Conservation (phyloP, 2,888 invertebrate genomes). For the Neria commutata region DNA sequence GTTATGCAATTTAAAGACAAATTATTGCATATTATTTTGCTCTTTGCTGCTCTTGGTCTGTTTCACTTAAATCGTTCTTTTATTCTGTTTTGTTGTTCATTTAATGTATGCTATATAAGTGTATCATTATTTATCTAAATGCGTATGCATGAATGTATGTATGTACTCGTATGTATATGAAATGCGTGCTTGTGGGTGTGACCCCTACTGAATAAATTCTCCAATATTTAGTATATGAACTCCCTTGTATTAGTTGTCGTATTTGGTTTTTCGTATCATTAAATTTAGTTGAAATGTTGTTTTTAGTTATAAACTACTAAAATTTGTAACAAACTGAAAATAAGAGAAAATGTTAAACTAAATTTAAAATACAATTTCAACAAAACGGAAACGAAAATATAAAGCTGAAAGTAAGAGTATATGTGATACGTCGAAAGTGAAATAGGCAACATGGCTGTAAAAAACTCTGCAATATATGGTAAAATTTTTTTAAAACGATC, state of each 20-base stretch:
- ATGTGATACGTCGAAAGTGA: too few relatives aligned
- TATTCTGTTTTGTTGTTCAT: conserved; percentile 10
- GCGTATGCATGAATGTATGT: too few relatives aligned
- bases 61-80: conserved; percentile 11
- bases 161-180: too few relatives aligned
- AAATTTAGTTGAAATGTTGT: conserved; percentile 36
- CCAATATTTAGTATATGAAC: conserved; percentile 56
- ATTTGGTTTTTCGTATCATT: conserved; percentile 57
- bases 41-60: background rate
- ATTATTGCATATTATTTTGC: background rate
- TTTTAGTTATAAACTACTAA: conserved; percentile 23
- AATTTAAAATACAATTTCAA: too few relatives aligned
- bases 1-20: background rate
- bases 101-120: conserved; percentile 29
- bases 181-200: too few relatives aligned
- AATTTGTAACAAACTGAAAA: conserved; percentile 12
- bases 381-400: too few relatives aligned
- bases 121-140: too few relatives aligned
- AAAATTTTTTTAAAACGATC: too few relatives aligned
- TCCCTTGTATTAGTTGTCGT: conserved; percentile 62
- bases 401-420: too few relatives aligned
- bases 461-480: too few relatives aligned
- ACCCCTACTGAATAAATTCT: background rate
- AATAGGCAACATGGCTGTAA: too few relatives aligned
- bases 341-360: conserved; percentile 11